Conservation (phyloP, 2,113 vertebrate genomes). For the Marmota flaviventris region DNA sequence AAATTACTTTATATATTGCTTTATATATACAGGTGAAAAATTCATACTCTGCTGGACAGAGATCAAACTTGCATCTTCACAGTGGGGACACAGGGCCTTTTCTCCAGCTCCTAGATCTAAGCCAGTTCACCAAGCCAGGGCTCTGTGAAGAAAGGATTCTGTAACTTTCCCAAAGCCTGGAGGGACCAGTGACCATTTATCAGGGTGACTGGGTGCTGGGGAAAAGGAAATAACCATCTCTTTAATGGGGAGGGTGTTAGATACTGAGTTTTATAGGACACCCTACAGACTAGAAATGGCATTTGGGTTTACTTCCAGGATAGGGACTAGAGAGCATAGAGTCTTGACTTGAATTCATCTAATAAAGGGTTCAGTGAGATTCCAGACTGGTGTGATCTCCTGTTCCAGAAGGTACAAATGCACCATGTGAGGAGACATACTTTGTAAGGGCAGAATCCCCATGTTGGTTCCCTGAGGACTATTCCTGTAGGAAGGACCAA, state of each 20-base stretch:
- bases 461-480: background rate
- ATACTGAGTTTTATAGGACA: background rate
- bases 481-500: background rate
- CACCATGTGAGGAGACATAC: background rate
- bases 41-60: background rate
- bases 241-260: background rate
- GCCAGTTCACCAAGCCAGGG: background rate
- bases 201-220: background rate
- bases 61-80: background rate
- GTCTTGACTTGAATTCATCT: background rate
- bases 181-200: background rate
- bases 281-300: background rate
- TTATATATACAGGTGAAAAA: background rate
- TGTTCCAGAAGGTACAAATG: background rate
- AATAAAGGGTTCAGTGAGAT: background rate
- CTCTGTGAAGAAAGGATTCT: background rate
- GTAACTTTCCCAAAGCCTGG: background rate
- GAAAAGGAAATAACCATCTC: background rate
- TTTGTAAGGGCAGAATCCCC: background rate
- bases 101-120: background rate
- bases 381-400: background rate
- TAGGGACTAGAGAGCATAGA: background rate
- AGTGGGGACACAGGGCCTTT: background rate
- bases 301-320: background rate
- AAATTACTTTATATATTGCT: background rate